These are phyloP conservation scores for Mirounga angustirostris DNA, from an alignment of 2,113 vertebrate species.

Conservation along the genomic window DNA sequence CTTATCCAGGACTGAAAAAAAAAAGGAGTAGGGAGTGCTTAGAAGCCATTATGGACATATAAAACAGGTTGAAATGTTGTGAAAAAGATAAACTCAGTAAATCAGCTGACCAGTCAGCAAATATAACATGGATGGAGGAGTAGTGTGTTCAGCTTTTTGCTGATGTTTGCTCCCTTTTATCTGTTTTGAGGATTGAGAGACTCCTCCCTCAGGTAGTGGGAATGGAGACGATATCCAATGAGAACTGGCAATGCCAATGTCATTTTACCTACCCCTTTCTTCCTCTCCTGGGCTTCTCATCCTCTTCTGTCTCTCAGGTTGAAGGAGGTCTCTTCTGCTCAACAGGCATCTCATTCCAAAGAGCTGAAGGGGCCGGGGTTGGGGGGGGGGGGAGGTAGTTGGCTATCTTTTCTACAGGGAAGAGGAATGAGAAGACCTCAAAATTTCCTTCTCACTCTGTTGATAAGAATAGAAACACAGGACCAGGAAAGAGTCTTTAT, in stretches of 20 bases:
- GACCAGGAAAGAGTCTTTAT: not conserved
- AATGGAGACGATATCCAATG: not conserved
- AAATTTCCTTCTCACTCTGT: not conserved
- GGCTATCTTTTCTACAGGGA: not conserved
- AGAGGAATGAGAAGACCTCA: not conserved
- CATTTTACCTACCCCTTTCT: not conserved
- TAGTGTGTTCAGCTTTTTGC: not conserved
- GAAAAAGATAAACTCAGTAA: not conserved
- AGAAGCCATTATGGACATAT: not conserved
- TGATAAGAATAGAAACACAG: not conserved
- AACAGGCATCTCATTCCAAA: not conserved
- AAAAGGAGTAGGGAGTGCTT: not conserved
- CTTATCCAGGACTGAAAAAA: not conserved
- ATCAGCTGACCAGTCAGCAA: not conserved
- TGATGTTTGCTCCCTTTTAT: not conserved
- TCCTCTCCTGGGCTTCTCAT: not conserved
- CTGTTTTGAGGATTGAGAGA: not conserved
- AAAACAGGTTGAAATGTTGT: not conserved
- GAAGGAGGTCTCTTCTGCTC: not conserved
- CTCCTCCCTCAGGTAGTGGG: not conserved
- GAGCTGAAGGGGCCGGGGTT: not conserved
- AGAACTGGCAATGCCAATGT: not conserved
- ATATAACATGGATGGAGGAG: not conserved
- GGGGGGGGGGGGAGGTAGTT: too few species aligned
- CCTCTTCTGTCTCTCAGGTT: not conserved